Evolutionary conservation across 2,797 vertebrate species (phyloP), one percentile per base, ranked within the genome.

Genomic region (Falco berigora): DNA sequence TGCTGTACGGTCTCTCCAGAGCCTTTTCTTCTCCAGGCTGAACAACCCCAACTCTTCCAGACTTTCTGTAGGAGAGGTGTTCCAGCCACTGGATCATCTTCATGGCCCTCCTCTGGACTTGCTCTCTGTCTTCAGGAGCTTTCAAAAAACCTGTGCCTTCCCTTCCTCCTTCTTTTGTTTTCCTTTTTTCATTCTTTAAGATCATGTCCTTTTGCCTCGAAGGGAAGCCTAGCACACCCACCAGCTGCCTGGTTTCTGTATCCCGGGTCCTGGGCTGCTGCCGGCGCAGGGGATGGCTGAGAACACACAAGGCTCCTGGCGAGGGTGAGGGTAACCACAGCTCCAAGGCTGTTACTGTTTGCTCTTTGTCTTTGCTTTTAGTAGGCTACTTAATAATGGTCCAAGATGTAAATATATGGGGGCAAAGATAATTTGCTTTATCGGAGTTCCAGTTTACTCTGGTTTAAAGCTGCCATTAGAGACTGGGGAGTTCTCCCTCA

Each of bases 151-250:
- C 30, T 5, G 13, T 34, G 49, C 42, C 42, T 68, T 14, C 1
- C 14, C 11, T 24, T 55, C 28, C 23, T 58, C 4, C 56, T 36
- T 20, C 61, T 40, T 25, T 13, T 19, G 6, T 30, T 47, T 9
- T 27, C 25, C 40, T 7, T 19, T 24, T 59, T 47, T 38, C 1
- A 0, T n/a, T 21, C 36, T 44, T 38, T 56, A 24, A 24, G 50
- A 28, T 32, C 22, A 12, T 6, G 6, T 24, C 21, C 22, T 50
- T 21, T 12, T 1, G 1, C 23, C 58, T 38, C 1, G 4, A n/a
- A 30, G 52, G 44, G 42, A 8, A 38, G 64, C 50, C 34, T 4
- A 14, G 46, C 11, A 3, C 36, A 13, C 5, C 5, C 16, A 19
- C 25, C 69, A 34, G 42, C n/a, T 13, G 56, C 71, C 30, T 40